These are phyloP conservation scores for Lagodon rhomboides DNA, from an alignment of 2,797 vertebrate species.

Conservation along the genomic window DNA sequence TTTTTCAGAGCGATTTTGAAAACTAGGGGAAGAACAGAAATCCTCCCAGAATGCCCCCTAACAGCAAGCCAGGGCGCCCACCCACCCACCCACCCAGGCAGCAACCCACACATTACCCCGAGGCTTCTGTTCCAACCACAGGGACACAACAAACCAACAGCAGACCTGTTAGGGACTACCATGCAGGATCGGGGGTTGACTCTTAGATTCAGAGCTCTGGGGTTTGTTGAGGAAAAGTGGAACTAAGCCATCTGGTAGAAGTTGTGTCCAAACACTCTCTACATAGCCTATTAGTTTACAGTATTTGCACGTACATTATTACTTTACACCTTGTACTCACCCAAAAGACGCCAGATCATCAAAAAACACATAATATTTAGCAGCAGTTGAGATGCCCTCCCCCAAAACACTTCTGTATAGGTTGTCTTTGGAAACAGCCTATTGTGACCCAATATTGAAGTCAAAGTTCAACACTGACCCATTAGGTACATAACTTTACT, in stretches of 20 bases:
- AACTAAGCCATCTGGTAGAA: conserved; percentile 25
- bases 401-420: too few relatives aligned
- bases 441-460: too few relatives aligned
- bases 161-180: conserved; percentile 22
- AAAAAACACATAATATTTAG: too few relatives aligned
- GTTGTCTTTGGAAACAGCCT: too few relatives aligned
- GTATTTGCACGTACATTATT: too few relatives aligned
- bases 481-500: too few relatives aligned
- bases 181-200: conserved; percentile 4
- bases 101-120: conserved; percentile 34
- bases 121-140: conserved; percentile 35
- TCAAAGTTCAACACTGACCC: too few relatives aligned
- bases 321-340: too few relatives aligned
- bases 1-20: conserved; percentile 72
- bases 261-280: background rate
- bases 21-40: conserved; percentile 74
- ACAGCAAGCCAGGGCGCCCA: conserved; percentile 15
- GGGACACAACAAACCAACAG: conserved; percentile 60
- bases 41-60: conserved; percentile 50
- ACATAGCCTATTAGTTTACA: background rate
- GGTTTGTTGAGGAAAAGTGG: conserved; percentile 42
- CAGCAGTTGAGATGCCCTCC: too few relatives aligned
- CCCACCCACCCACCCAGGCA: conserved; percentile 3
- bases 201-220: conserved; percentile 56
- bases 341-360: too few relatives aligned